Evolutionary conservation across 1,140 invertebrate species (phyloP).

Genomic region (Apocrypta bakeri): DNA sequence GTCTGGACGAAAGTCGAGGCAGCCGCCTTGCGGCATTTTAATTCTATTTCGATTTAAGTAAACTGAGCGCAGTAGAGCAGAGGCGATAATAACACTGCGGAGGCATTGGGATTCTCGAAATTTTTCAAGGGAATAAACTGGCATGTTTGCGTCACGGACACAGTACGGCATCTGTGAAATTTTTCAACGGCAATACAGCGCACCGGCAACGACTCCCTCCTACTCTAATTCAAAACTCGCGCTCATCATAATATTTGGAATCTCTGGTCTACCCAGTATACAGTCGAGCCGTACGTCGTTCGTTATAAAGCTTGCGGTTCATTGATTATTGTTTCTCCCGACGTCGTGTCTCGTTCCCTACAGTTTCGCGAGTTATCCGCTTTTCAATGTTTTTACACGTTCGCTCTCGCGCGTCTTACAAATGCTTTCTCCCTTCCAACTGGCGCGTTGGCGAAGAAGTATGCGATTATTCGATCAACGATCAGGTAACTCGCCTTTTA

Average conservation of each 20-base stretch:
- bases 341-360: background rate
- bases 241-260: slow-evolving; percentile 64
- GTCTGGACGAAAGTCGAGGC: too few relatives aligned
- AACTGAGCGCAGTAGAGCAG: background rate
- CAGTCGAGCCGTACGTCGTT: background rate
- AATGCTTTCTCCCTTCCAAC: too few relatives aligned
- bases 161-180: slow-evolving; percentile 41
- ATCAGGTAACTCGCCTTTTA: background rate
- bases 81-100: background rate
- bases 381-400: too few relatives aligned
- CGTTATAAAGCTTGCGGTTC: slow-evolving; percentile 48
- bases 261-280: slow-evolving; percentile 33
- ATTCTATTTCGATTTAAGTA: background rate
- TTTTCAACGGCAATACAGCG: background rate
- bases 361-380: slow-evolving; percentile 28
- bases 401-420: too few relatives aligned
- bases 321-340: slow-evolving; percentile 49
- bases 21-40: too few relatives aligned
- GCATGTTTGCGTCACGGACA: slow-evolving; percentile 36
- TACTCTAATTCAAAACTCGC: slow-evolving; percentile 40
- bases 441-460: too few relatives aligned
- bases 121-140: slow-evolving; percentile 23
- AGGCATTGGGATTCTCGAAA: slow-evolving; percentile 18
- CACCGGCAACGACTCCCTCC: background rate
- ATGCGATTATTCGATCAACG: too few relatives aligned